phyloP scores from a whole-genome alignment of 2,113 vertebrate species.

The Caranx melampygus region DNA sequence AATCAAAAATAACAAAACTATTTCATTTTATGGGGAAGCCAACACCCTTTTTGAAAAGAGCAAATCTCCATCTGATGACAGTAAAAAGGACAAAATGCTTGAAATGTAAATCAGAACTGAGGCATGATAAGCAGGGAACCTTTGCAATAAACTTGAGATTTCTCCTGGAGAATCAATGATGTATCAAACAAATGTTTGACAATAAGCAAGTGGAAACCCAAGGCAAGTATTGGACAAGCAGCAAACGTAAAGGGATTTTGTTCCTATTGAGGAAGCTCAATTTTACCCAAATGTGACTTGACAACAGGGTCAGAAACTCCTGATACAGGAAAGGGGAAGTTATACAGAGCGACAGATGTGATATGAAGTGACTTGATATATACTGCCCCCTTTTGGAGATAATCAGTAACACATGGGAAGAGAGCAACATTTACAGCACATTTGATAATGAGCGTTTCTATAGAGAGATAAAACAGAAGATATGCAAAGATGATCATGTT shows the following conservation, averaged over 20 bases:
- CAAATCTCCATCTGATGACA: conserved; percentile 26
- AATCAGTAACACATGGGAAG: not conserved
- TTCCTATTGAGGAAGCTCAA: conserved; percentile 9
- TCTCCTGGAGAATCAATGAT: not conserved
- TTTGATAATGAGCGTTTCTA: not conserved
- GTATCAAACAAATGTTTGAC: not conserved
- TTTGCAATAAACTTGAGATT: not conserved
- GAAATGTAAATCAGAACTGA: conserved; percentile 14
- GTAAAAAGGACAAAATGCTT: conserved; percentile 22
- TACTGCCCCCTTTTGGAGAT: conserved; percentile 57
- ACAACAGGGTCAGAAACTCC: conserved; percentile 9
- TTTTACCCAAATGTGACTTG: conserved; percentile 20
- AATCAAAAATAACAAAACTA: conserved; percentile 47
- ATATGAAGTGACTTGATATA: conserved; percentile 25
- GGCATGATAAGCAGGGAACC: not conserved
- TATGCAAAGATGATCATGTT: too few species aligned
- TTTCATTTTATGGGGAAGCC: conserved; percentile 41
- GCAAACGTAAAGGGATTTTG: not conserved
- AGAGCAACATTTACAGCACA: not conserved
- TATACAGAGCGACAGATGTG: not conserved
- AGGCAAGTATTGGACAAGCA: not conserved
- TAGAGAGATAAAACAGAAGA: not conserved
- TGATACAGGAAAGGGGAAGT: not conserved
- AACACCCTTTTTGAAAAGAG: conserved; percentile 7
- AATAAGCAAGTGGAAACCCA: not conserved